These are phyloP conservation scores for Pandemis corylana DNA, from an alignment of 2,888 invertebrate species.

Conservation along the genomic window DNA sequence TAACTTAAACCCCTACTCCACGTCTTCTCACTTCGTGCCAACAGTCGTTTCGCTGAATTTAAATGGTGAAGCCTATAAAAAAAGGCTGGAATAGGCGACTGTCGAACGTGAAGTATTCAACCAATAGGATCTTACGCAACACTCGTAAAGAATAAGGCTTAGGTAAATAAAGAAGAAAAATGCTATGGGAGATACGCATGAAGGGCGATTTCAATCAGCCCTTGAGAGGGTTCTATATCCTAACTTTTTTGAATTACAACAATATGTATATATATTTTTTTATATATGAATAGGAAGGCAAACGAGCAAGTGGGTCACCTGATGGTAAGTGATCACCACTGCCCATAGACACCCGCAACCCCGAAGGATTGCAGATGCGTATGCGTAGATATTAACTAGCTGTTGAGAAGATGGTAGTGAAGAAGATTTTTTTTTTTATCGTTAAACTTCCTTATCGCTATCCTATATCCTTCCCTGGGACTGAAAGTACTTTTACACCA, in stretches of 20 bases:
- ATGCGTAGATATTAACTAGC: too few relatives aligned
- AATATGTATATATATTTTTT: too few relatives aligned
- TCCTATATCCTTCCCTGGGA: too few relatives aligned
- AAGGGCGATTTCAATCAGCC: slow-evolving; percentile 6
- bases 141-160: slow-evolving; percentile 47
- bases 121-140: slow-evolving; percentile 48
- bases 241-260: background rate
- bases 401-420: too few relatives aligned
- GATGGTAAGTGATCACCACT: too few relatives aligned
- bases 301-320: too few relatives aligned
- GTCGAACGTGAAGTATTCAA: slow-evolving; percentile 43
- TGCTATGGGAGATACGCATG: slow-evolving; percentile 26
- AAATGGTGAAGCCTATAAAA: slow-evolving; percentile 57
- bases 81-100: slow-evolving; percentile 52
- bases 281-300: too few relatives aligned
- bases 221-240: background rate
- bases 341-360: too few relatives aligned
- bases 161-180: slow-evolving; percentile 47
- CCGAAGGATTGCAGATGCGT: too few relatives aligned
- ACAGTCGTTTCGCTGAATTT: slow-evolving; percentile 51
- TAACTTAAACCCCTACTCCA: slow-evolving; percentile 6
- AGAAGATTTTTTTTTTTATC: too few relatives aligned
- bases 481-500: too few relatives aligned
- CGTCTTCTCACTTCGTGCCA: slow-evolving; percentile 8
- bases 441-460: too few relatives aligned